Conservation (phyloP, 30 jellyfish, hydroid and myxozoan species). For the Pelagia noctiluca region DNA sequence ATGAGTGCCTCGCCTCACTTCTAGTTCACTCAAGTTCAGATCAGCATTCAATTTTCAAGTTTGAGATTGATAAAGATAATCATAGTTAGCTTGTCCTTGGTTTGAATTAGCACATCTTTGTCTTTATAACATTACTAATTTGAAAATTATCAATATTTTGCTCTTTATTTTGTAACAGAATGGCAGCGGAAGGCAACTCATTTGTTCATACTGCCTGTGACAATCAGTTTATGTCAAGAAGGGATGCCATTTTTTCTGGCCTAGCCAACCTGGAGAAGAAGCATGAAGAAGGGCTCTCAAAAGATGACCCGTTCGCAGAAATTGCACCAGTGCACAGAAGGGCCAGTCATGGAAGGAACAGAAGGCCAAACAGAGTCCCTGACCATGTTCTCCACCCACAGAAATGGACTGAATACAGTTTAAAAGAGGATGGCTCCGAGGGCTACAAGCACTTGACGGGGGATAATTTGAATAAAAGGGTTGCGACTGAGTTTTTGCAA, state of each 20-base stretch:
- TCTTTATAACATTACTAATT: no score
- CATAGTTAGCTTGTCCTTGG: no score
- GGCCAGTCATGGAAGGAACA: no score
- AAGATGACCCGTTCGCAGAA: background rate
- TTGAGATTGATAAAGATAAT: no score
- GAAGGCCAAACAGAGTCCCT: background rate
- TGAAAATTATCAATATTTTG: no score
- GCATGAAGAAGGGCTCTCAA: background rate
- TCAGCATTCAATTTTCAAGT: no score
- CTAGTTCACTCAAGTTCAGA: no score
- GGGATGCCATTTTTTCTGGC: background rate
- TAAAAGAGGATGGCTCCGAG: conserved; percentile 2
- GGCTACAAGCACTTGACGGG: background rate
- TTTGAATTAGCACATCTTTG: no score
- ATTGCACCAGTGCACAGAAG: background rate
- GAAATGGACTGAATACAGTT: conserved; percentile 1
- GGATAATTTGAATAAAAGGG: background rate
- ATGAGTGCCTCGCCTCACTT: no score
- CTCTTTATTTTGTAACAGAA: no score
- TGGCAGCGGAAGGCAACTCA: background rate
- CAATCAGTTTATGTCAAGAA: background rate
- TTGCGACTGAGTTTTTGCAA: background rate
- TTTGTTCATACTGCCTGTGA: background rate
- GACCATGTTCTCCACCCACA: conserved; percentile 9
- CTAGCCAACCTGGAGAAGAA: background rate